Evolutionary conservation across 2,113 vertebrate species (phyloP), one percentile per base, ranked within the genome.

Genomic region (Heptranchias perlo): DNA sequence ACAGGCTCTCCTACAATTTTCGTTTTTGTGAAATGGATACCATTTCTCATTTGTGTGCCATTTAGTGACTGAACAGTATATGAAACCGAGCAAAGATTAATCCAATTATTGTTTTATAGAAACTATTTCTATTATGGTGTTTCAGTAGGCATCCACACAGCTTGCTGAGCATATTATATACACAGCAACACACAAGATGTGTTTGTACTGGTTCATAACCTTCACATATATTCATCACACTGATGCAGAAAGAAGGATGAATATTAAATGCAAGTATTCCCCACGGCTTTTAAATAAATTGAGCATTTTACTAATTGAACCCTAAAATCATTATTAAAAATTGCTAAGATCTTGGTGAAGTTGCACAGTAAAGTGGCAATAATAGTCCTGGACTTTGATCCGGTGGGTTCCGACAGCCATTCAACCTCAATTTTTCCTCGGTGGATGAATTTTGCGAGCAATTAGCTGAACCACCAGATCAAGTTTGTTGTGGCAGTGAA

Each of bases 261-360:
- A 95, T 95, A 95, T 52, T 95, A 31, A 95, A 67, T 94, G 31
- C 47, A 52, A 95, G 47, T 31, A 95, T 47, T 52, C 64, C 47
- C 94, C 31, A 94, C 6, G 64, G 94, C 64, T 95, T 67, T 94
- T 95, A 95, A 95, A 69, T 47, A 95, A 95, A 69, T 54, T 69
- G 44, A 69, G 87, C 47, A 91, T 35, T 64, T 91, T 94, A n/a
- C 61, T 94, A 94, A 94, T 52, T 95, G 61, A 95, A 95, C 39
- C 39, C 14, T 35, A 52, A 62, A 92, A 95, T 69, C 11, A 25
- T 47, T 69, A 44, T 49, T 95, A 16, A 69, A 95, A 69, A 49
- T 95, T 95, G 94, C 47, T 35, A 11, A 11, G 39, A 11, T 95
- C n/a, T 69, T 49, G 64, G 47, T 91, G 28, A 95, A 67, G 11